Base-by-base conservation (phyloP, 2,797 vertebrate species). In the Anguilla pacifica region DNA sequence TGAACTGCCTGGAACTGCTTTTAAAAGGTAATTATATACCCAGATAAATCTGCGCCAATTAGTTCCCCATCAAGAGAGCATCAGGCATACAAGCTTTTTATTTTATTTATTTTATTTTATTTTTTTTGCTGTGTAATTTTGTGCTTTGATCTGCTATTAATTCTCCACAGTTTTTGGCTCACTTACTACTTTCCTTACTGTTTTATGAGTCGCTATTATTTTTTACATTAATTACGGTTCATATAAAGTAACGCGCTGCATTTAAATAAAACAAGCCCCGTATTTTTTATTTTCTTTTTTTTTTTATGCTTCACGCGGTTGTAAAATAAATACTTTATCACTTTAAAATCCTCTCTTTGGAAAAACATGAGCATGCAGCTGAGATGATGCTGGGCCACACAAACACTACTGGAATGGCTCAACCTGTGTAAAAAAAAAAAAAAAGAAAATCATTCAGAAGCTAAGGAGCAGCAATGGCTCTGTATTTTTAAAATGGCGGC, bases 261-360 rank as follows among this genome's bases (percentile, higher is more conserved):
- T 49, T 22, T 25, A 22, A 84, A 19, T 59, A 57, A 57, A 84
- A 84, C 13, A 39, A 28, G 83, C 5, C 51, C 53, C 1, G 51
- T 5, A 31, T 59, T 59, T 59, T 84, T 59, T 49, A n/a, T n/a
- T n/a, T n/a, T n/a, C n/a, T 35, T 35, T 59, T 59, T 59, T 84
- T 84, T 49, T 84, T 77, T 13, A 84, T 57, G n/a, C 6, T 55
- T n/a, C 10, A 25, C 13, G 49, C 55, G 82, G 51, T 51, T 43
- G 72, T 77, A n/a, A 83, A 83, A 83, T 51, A 43, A 83, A 83
- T n/a, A 83, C 51, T 51, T 83, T 53, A 51, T 83, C 82, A 83
- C 49, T 55, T 83, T 28, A 77, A 77, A 77, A 77, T 77, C 72
- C 35, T 77, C 35, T 17, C 72, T 77, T 39, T 77, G 72, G 72